Conservation (phyloP, 2,113 vertebrate species). For the Epinephelus cyanopodus region DNA sequence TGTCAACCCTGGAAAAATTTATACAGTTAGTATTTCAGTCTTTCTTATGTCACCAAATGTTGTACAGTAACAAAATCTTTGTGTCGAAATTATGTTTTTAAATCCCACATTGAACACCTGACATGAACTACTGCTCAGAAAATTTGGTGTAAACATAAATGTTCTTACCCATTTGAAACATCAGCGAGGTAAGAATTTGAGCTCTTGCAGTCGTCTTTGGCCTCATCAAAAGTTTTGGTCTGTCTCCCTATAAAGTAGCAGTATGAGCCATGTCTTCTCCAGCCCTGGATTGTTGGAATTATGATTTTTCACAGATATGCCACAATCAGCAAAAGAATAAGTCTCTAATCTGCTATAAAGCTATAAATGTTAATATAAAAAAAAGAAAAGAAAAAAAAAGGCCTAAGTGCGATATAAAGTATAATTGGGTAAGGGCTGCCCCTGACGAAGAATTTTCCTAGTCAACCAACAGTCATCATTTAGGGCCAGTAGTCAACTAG, state of each 20-base stretch:
- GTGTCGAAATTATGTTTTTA: too few relatives aligned
- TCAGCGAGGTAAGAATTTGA: constrained; percentile 85
- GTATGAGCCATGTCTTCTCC: constrained; percentile 88
- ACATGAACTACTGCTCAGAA: not conserved
- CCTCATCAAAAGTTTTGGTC: constrained; percentile 86
- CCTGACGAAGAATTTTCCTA: too few relatives aligned
- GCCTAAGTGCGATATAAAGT: too few relatives aligned
- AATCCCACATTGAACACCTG: not conserved
- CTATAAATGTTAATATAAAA: too few relatives aligned
- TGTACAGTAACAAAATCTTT: not conserved
- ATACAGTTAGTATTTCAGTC: not conserved
- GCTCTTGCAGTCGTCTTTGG: constrained; percentile 85
- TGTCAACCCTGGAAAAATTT: constrained; percentile 85
- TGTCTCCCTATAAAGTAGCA: constrained; percentile 88
- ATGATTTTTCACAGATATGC: not conserved
- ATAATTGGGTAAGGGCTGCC: too few relatives aligned
- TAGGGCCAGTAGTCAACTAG: too few relatives aligned
- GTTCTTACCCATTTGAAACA: constrained; percentile 86
- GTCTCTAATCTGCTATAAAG: too few relatives aligned
- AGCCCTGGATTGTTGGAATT: constrained; percentile 81
- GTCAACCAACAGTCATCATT: too few relatives aligned
- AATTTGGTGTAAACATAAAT: not conserved
- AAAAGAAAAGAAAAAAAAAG: too few relatives aligned
- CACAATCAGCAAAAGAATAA: too few relatives aligned
- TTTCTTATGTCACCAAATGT: not conserved